Percentiles rank a stretch among this genome's conserved stretches.
phyloP scores from a whole-genome alignment of 64 coral and sea anemone species.

The Actinia equina region DNA sequence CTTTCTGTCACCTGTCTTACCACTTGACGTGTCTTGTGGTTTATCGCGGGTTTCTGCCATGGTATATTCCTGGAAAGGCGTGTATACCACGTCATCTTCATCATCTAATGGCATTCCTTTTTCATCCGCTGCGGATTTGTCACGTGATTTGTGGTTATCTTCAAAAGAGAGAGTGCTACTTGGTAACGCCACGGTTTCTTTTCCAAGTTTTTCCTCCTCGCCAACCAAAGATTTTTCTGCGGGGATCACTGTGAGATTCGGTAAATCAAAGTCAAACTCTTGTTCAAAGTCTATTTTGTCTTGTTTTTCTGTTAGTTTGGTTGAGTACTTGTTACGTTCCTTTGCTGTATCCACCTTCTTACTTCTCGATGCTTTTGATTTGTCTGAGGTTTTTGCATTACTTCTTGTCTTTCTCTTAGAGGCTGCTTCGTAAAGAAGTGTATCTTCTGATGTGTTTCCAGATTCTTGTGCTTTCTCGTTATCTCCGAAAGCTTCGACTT shows the following conservation, averaged over 20 bases:
- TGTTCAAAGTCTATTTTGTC: neutral
- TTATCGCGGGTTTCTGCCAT: neutral
- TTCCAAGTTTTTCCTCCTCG: neutral
- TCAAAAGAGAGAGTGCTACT: neutral
- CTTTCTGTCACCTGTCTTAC: neutral
- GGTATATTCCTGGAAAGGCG: neutral
- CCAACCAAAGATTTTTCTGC: neutral
- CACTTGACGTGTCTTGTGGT: neutral
- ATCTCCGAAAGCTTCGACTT: neutral
- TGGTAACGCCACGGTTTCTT: neutral
- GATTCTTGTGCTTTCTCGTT: neutral
- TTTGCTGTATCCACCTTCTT: neutral
- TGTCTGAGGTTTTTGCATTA: neutral
- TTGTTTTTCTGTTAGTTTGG: neutral
- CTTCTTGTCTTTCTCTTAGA: neutral
- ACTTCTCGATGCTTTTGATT: neutral
- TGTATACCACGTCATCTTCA: neutral
- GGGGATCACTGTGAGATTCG: neutral
- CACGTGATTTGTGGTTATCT: neutral
- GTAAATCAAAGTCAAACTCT: conserved; percentile 1
- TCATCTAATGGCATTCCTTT: neutral
- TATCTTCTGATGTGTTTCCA: neutral
- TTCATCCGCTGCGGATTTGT: neutral
- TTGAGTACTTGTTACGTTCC: neutral
- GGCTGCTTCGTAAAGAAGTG: neutral